phyloP scores from a whole-genome alignment of 2,113 vertebrate genomes.

The Heterotis niloticus region DNA sequence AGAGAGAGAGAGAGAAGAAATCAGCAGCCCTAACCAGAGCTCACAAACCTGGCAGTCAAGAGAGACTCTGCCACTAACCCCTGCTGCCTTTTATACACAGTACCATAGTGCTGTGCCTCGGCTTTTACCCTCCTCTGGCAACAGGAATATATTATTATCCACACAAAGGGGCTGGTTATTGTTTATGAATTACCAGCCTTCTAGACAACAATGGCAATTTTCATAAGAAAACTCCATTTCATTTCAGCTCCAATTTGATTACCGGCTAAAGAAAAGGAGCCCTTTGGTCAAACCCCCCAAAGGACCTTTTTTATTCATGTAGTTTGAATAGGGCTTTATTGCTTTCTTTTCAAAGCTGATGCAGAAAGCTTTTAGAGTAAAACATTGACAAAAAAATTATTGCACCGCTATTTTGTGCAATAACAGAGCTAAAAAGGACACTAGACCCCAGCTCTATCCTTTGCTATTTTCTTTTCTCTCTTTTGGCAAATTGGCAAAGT shows the following conservation, averaged over 20 bases:
- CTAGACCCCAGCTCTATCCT: slow-evolving; percentile 69
- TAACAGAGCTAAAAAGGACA: slow-evolving; percentile 80
- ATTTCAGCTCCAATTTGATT: slow-evolving; percentile 99
- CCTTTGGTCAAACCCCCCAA: slow-evolving; percentile 81
- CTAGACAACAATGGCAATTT: slow-evolving; percentile 98
- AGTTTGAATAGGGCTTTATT: slow-evolving; percentile 93
- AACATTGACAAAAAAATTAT: slow-evolving; percentile 93
- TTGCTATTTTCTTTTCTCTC: slow-evolving; percentile 42
- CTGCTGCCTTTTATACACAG: slow-evolving; percentile 76
- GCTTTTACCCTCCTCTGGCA: slow-evolving; percentile 88
- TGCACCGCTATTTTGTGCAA: slow-evolving; percentile 88
- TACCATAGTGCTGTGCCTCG: slow-evolving; percentile 77
- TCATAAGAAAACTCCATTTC: slow-evolving; percentile 99
- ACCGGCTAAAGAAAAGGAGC: slow-evolving; percentile 90
- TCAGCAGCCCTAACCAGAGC: slow-evolving; percentile 40
- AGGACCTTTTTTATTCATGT: slow-evolving; percentile 87
- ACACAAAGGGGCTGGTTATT: slow-evolving; percentile 96
- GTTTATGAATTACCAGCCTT: slow-evolving; percentile 99
- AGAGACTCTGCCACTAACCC: slow-evolving; percentile 45
- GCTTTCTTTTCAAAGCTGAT: slow-evolving; percentile 92
- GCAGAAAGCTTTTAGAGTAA: slow-evolving; percentile 96
- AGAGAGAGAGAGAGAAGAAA: slow-evolving; percentile 33
- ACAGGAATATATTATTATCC: slow-evolving; percentile 97
- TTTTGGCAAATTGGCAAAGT: slow-evolving; percentile 73
- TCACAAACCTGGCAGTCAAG: slow-evolving; percentile 27